Evolutionary conservation across 2,888 invertebrate species (phyloP).

Genomic region (Philereme vetulata): DNA sequence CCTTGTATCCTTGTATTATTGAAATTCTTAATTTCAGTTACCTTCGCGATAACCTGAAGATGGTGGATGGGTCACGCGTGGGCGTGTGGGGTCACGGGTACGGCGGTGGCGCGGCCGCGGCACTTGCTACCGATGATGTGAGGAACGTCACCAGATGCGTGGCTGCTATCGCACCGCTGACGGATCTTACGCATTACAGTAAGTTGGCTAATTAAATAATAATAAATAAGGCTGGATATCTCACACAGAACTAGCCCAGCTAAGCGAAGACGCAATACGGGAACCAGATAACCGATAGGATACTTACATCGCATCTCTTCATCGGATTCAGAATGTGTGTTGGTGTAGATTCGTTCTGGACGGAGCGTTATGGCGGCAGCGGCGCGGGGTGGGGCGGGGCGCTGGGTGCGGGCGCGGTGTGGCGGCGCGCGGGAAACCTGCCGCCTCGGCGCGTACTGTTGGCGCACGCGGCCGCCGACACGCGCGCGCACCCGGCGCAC

Average conservation of each 20-base stretch:
- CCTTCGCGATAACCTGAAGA: conserved; percentile 90
- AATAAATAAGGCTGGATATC: too few species aligned
- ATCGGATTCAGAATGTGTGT: too few species aligned
- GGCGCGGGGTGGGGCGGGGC: conserved; percentile 88
- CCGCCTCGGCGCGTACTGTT: conserved; percentile 83
- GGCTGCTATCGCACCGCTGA: conserved; percentile 93
- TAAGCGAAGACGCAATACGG: too few species aligned
- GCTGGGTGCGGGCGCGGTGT: conserved; percentile 90
- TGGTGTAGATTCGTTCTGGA: conserved; percentile 86
- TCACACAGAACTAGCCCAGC: too few species aligned
- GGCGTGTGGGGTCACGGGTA: conserved; percentile 94
- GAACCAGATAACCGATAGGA: too few species aligned
- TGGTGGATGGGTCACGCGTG: conserved; percentile 91
- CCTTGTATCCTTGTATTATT: neutral
- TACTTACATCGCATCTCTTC: too few species aligned
- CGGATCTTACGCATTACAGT: conserved; percentile 92
- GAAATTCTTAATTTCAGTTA: conserved; percentile 75
- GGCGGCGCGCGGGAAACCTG: conserved; percentile 91
- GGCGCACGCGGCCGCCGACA: conserved; percentile 94
- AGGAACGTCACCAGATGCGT: conserved; percentile 92
- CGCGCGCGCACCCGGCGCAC: conserved; percentile 93
- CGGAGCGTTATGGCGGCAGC: conserved; percentile 95
- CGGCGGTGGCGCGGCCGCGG: conserved; percentile 93
- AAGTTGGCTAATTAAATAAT: conserved; percentile 73
- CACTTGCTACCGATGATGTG: conserved; percentile 90